phyloP scores from a whole-genome alignment of 2,113 vertebrate genomes.

The Gasterosteus nipponicus region DNA sequence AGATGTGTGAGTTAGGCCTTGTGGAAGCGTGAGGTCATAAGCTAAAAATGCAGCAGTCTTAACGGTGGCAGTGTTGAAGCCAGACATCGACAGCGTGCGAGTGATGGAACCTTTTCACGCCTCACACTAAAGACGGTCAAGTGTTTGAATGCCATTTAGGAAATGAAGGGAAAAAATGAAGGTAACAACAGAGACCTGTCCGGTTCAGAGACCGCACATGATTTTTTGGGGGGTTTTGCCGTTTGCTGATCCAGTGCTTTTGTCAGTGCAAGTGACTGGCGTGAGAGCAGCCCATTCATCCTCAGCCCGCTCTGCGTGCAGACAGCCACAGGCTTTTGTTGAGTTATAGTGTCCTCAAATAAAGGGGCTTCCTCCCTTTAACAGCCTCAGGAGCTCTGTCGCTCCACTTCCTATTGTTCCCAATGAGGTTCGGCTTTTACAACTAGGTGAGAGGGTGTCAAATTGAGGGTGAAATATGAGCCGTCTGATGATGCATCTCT shows the following conservation, averaged over 20 bases:
- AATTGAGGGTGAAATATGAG: slow-evolving; percentile 72
- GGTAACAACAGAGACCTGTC: neutral
- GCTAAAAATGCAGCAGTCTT: slow-evolving; percentile 29
- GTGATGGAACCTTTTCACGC: slow-evolving; percentile 23
- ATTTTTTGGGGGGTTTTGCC: slow-evolving; percentile 30
- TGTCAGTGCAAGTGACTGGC: slow-evolving; percentile 69
- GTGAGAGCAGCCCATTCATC: slow-evolving; percentile 73
- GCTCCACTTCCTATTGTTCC: slow-evolving; percentile 77
- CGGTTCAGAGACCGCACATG: slow-evolving; percentile 69
- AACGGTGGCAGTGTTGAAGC: slow-evolving; percentile 27
- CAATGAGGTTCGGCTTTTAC: slow-evolving; percentile 80
- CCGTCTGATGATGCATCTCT: slow-evolving; percentile 36
- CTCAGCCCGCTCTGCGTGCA: slow-evolving; percentile 64
- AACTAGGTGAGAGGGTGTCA: slow-evolving; percentile 79
- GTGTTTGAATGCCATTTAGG: neutral
- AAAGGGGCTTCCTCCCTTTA: slow-evolving; percentile 82
- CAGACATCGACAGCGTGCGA: slow-evolving; percentile 3
- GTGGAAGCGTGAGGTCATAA: slow-evolving; percentile 56
- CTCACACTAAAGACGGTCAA: neutral
- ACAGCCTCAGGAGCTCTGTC: slow-evolving; percentile 75
- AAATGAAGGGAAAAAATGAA: neutral
- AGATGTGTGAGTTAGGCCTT: slow-evolving; percentile 50
- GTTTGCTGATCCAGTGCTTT: slow-evolving; percentile 62
- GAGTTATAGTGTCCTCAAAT: slow-evolving; percentile 79
- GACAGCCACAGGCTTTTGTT: slow-evolving; percentile 81